Percentiles rank a stretch among this genome's conserved stretches.
These are phyloP conservation scores for Zalophus californianus DNA, from an alignment of 2,797 vertebrate species.

Conservation along the genomic window DNA sequence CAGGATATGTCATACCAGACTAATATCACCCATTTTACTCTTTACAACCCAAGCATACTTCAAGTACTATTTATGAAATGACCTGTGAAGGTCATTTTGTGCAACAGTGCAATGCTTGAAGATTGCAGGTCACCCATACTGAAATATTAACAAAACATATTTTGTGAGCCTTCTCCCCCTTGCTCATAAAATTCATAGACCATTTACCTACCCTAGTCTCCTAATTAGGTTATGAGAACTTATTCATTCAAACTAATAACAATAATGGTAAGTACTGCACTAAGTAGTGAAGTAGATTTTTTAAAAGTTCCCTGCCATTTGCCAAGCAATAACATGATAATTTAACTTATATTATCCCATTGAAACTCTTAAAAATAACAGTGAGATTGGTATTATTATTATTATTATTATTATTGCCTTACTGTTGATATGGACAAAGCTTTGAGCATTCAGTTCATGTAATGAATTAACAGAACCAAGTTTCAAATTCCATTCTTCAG, in stretches of 20 bases:
- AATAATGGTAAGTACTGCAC: not conserved
- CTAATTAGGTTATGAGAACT: not conserved
- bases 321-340: not conserved
- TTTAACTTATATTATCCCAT: not conserved
- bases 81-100: slow-evolving; percentile 35
- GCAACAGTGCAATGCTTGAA: not conserved
- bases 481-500: not conserved
- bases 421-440: not conserved
- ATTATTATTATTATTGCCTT: not conserved
- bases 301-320: not conserved
- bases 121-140: not conserved
- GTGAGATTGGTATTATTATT: not conserved
- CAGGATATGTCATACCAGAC: not conserved
- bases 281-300: not conserved
- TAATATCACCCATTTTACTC: slow-evolving; percentile 39
- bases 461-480: not conserved
- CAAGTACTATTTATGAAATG: slow-evolving; percentile 39
- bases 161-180: not conserved
- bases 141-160: slow-evolving; percentile 41
- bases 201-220: not conserved
- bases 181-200: not conserved
- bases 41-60: not conserved
- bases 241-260: slow-evolving; percentile 30
- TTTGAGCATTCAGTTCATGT: not conserved
- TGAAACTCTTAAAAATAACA: not conserved